Evolutionary conservation across 2,797 vertebrate species (phyloP).

Genomic region (Leptoclinus maculatus): DNA sequence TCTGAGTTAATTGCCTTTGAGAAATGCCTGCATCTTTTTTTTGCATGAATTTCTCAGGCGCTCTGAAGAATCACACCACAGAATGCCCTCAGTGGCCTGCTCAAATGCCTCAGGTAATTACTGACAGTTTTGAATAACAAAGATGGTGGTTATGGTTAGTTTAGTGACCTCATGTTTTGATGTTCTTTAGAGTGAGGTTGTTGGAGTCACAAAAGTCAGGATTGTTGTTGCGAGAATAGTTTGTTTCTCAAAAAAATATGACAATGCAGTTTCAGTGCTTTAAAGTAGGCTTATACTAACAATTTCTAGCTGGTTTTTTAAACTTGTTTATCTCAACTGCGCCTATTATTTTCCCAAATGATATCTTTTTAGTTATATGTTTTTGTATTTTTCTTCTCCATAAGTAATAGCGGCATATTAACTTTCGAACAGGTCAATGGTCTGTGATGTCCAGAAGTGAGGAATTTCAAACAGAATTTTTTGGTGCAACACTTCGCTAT

Average conservation of each 20-base stretch:
- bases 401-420: neutral
- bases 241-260: conserved; percentile 26
- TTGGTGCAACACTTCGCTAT: neutral
- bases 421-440: neutral
- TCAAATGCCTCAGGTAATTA: conserved; percentile 23
- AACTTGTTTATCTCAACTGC: neutral
- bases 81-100: neutral
- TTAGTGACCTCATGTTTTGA: conserved; percentile 11
- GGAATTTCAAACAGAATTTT: neutral
- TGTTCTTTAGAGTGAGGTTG: conserved; percentile 6
- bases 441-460: neutral
- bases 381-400: neutral
- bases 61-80: conserved; percentile 26
- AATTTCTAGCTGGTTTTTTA: neutral
- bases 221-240: conserved; percentile 17
- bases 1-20: conserved; percentile 53
- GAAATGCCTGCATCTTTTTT: conserved; percentile 27
- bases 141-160: neutral
- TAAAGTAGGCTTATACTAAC: neutral
- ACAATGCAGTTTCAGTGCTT: neutral
- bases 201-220: conserved; percentile 12
- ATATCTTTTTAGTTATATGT: neutral
- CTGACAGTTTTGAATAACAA: conserved; percentile 16
- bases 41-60: conserved; percentile 14
- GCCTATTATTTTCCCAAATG: neutral